These are phyloP conservation scores for Drosophila sproati DNA, from an alignment of 1,140 invertebrate genomes.

Conservation along the genomic window DNA sequence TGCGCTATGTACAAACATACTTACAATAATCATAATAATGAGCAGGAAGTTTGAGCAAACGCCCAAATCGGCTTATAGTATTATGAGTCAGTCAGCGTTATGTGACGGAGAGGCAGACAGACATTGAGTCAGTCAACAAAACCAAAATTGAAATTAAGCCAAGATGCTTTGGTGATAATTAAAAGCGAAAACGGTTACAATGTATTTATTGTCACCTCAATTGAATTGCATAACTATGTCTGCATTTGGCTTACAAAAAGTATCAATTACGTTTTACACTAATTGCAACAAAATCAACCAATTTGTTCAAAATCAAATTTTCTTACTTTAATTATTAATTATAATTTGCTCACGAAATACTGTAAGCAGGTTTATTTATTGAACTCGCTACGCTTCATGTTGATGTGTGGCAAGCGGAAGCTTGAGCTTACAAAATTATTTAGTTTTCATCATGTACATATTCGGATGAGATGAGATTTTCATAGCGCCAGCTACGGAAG, in stretches of 20 bases:
- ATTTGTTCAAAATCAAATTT: conserved; percentile 40
- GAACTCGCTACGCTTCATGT: conserved; percentile 17
- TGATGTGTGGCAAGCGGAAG: conserved; percentile 50
- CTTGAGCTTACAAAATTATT: conserved; percentile 11
- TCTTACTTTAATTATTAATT: conserved; percentile 56
- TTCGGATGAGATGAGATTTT: conserved; percentile 19
- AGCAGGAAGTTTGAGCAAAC: conserved; percentile 67
- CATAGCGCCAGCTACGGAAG: conserved; percentile 48
- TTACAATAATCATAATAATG: conserved; percentile 63
- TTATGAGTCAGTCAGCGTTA: conserved; percentile 49
- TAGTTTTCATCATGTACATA: conserved; percentile 40
- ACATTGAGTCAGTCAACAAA: conserved; percentile 7
- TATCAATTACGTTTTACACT: conserved; percentile 65
- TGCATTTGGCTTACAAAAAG: conserved; percentile 32
- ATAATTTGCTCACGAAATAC: conserved; percentile 8
- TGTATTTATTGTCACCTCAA: conserved; percentile 21
- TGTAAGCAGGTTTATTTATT: conserved; percentile 19
- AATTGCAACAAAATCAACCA: conserved; percentile 69
- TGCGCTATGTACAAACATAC: neutral
- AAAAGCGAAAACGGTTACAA: conserved; percentile 53
- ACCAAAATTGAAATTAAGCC: conserved; percentile 14
- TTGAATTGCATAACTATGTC: conserved; percentile 65
- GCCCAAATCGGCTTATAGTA: conserved; percentile 75
- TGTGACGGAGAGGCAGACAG: conserved; percentile 32
- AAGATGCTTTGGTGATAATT: conserved; percentile 39